A percentile compares a stretch with the other conserved stretches of the same genome.
Conservation (phyloP, 2,888 invertebrate genomes). For the Brenthis daphne region DNA sequence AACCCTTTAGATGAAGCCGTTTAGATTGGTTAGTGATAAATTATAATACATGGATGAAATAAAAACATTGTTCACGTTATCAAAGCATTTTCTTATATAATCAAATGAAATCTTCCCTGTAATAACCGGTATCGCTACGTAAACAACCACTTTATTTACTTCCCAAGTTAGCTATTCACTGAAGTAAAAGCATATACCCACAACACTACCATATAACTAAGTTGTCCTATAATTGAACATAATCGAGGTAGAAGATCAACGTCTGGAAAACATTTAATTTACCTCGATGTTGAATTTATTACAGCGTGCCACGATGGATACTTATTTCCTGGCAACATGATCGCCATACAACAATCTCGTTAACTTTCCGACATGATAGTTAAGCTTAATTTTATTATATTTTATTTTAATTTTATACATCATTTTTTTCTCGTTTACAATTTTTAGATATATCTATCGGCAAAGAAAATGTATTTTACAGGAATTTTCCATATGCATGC, state of each 20-base stretch:
- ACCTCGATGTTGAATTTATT: conserved; percentile 43
- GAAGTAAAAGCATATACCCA: conserved; percentile 10
- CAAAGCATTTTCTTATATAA: no score
- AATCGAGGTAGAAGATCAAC: conserved; percentile 37
- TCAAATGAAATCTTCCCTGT: background rate
- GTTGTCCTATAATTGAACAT: conserved; percentile 38
- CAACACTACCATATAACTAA: conserved; percentile 26
- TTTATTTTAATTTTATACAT: conserved; percentile 54
- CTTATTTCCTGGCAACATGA: conserved; percentile 46
- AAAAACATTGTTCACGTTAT: no score
- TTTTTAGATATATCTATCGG: background rate
- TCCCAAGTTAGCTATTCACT: conserved; percentile 15
- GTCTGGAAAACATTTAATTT: conserved; percentile 40
- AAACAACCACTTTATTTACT: conserved; percentile 11
- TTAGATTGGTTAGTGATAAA: no score
- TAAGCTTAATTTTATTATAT: conserved; percentile 63
- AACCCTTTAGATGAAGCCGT: no score
- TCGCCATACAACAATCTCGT: conserved; percentile 61
- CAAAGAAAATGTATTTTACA: no score
- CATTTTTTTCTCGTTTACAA: conserved; percentile 19
- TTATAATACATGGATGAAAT: no score
- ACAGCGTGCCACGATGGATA: conserved; percentile 40
- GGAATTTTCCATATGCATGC: no score
- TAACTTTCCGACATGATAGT: conserved; percentile 67
- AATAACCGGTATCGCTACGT: background rate